Base-by-base conservation (phyloP, 2,888 invertebrate genomes). In the Biston betularia region DNA sequence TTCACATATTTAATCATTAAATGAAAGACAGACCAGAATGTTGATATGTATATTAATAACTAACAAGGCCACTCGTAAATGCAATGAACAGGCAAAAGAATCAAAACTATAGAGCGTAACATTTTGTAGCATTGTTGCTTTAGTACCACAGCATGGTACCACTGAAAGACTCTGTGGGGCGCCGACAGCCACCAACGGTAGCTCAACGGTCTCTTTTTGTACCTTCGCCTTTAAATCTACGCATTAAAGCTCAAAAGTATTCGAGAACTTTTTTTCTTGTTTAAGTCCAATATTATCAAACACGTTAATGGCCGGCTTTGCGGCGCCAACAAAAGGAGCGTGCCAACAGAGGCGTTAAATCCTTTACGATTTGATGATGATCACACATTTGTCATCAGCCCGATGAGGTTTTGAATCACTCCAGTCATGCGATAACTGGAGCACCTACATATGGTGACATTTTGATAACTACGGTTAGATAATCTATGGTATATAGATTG, bases 291-390 rank as follows among this genome's bases (percentile, higher is more conserved):
- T 90, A 84, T 92, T 91, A 93, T 92, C 92, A 93, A 93, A 93
- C 92, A 93, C 89, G 89, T 89, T 93, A 92, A 93, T 93, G 93
- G 92, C 82, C 89, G 89, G 90, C 91, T 89, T 93, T 93, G 91
- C 92, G 85, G 81, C 82, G 77, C 85, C 89, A 90, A 93, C 93
- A 93, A 93, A 93, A 89, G 92, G 87, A 93, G 91, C 88, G 91
- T 91, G 94, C 90, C 87, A 93, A 93, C 89, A 83, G 90, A 93
- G 91, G 93, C 94, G 94, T 94, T 93, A 94, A 94, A 94, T 94
- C 94, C 94, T 91, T 93, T 89, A 92, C 92, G 90, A 93, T 91
- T 91, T 89, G 87, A 89, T 88, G 91, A 89, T 89, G 86, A 88
- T 90, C 87, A 84, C 88, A 88, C 87, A 88, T 90, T 91, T 92